A percentile compares a stretch with the other conserved stretches of the same genome.
Evolutionary conservation across 2,888 invertebrate species (phyloP).

Genomic region (Aphodius sticticus): DNA sequence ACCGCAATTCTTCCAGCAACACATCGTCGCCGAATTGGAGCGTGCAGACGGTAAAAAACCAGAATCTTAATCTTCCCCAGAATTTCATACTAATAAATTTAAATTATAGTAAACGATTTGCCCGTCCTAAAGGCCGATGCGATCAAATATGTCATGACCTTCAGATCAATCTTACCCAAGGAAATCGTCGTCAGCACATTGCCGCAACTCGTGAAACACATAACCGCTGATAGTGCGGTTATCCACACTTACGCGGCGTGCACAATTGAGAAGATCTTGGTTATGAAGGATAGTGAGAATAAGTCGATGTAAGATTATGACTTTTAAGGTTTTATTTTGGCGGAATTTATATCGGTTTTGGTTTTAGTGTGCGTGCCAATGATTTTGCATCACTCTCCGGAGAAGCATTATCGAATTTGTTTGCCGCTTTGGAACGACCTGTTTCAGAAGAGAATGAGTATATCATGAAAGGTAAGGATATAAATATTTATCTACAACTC

Average conservation of each 20-base stretch:
- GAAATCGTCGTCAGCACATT: slow-evolving; percentile 78
- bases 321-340: not conserved
- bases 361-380: slow-evolving; percentile 65
- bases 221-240: slow-evolving; percentile 81
- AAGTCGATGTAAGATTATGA: slow-evolving; percentile 62
- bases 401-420: slow-evolving; percentile 77
- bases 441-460: slow-evolving; percentile 95
- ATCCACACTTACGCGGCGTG: slow-evolving; percentile 96
- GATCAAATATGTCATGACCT: slow-evolving; percentile 96
- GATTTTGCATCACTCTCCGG: slow-evolving; percentile 74
- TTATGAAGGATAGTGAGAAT: slow-evolving; percentile 68
- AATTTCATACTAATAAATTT: slow-evolving; percentile 35
- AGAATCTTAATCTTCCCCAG: not conserved
- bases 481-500: slow-evolving; percentile 14
- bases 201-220: slow-evolving; percentile 80
- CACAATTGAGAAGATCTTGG: slow-evolving; percentile 86
- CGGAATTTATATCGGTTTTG: slow-evolving; percentile 30
- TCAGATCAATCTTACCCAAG: slow-evolving; percentile 86
- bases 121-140: slow-evolving; percentile 97
- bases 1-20: slow-evolving; percentile 85
- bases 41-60: slow-evolving; percentile 68
- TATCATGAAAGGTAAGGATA: slow-evolving; percentile 84
- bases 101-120: slow-evolving; percentile 78
- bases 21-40: slow-evolving; percentile 87
- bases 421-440: slow-evolving; percentile 74